Conservation (phyloP, 2,888 invertebrate genomes). For the Callyntrura guangdongensis region DNA sequence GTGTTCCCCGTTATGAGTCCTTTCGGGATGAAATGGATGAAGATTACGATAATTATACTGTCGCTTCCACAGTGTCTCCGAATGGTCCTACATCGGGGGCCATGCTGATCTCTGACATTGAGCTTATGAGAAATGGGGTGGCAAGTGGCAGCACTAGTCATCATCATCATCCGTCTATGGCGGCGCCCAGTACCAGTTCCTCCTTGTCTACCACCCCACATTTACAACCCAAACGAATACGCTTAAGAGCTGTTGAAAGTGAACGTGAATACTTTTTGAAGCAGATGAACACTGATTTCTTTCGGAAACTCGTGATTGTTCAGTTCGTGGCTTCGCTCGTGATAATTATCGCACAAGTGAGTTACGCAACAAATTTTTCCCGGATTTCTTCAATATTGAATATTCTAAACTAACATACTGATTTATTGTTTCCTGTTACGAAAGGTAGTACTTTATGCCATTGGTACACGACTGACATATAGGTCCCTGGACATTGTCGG, state of each 20-base stretch:
- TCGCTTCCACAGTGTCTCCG: neutral
- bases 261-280: conserved; percentile 76
- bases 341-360: conserved; percentile 71
- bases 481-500: conserved; percentile 59
- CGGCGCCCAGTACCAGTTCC: neutral
- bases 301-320: conserved; percentile 62
- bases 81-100: too few species aligned
- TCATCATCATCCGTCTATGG: neutral
- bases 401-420: neutral
- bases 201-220: neutral
- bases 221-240: conserved; percentile 53
- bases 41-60: neutral
- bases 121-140: conserved; percentile 52
- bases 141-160: neutral
- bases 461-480: conserved; percentile 33
- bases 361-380: neutral
- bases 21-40: conserved; percentile 64
- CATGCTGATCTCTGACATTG: conserved; percentile 25
- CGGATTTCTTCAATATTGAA: neutral
- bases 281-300: conserved; percentile 68
- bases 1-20: conserved; percentile 41
- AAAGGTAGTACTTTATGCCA: conserved; percentile 62
- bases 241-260: conserved; percentile 74
- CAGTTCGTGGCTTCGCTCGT: conserved; percentile 44
- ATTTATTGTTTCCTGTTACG: neutral